A percentile compares a stretch with the other conserved stretches of the same genome.
Conservation (phyloP, 2,888 invertebrate genomes). For the Apoderus coryli region DNA sequence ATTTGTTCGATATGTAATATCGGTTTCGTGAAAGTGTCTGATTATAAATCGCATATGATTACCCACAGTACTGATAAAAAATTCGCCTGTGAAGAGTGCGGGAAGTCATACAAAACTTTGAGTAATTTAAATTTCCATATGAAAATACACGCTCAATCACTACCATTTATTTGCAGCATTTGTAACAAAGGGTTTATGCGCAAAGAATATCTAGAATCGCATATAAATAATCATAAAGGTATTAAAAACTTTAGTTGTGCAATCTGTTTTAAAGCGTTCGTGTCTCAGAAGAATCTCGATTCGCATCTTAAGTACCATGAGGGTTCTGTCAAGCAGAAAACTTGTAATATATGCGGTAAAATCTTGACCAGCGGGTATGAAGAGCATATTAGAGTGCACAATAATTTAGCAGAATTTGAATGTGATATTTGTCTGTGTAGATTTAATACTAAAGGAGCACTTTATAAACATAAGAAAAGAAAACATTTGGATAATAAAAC, state of each 20-base stretch:
- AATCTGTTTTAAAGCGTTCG: conserved; percentile 28
- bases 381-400: conserved; percentile 30
- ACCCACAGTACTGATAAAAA: conserved; percentile 31
- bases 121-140: conserved; percentile 32
- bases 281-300: conserved; percentile 30
- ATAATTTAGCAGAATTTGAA: conserved; percentile 28
- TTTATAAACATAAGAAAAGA: conserved; percentile 28
- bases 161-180: conserved; percentile 27
- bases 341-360: conserved; percentile 30
- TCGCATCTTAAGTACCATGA: conserved; percentile 30
- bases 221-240: conserved; percentile 28
- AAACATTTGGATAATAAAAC: conserved; percentile 22
- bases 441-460: conserved; percentile 29
- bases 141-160: conserved; percentile 26
- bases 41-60: conserved; percentile 30
- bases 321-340: conserved; percentile 24
- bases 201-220: conserved; percentile 31
- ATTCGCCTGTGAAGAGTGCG: conserved; percentile 27
- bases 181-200: conserved; percentile 31
- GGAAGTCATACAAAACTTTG: conserved; percentile 29
- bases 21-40: conserved; percentile 29
- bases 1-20: conserved; percentile 32
- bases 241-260: conserved; percentile 27
- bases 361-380: conserved; percentile 26
- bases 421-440: conserved; percentile 27